phyloP scores from a whole-genome alignment of 2,888 invertebrate genomes.

The Drosophila tanythrix region DNA sequence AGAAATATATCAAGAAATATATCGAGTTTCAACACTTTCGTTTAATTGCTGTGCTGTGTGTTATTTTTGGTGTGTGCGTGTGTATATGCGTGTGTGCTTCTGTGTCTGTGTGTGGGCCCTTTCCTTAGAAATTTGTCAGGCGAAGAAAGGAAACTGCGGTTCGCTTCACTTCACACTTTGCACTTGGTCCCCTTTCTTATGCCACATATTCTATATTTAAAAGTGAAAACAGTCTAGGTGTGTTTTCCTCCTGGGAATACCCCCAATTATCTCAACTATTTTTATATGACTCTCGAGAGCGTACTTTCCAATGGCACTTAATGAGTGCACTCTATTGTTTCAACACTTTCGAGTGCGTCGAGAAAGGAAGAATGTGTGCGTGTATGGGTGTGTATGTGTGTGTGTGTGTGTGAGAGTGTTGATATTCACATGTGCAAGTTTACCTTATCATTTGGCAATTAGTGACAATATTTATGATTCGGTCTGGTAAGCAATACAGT shows the following conservation, averaged over 20 bases:
- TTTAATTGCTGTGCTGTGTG: slow-evolving; percentile 31
- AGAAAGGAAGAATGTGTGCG: slow-evolving; percentile 13
- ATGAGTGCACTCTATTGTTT: slow-evolving; percentile 56
- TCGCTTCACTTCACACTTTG: slow-evolving; percentile 53
- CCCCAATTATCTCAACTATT: slow-evolving; percentile 59
- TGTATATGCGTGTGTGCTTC: slow-evolving; percentile 3
- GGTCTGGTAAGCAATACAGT: slow-evolving; percentile 21
- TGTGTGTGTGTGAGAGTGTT: slow-evolving; percentile 17
- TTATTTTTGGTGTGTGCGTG: slow-evolving; percentile 36
- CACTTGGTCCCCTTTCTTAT: slow-evolving; percentile 30
- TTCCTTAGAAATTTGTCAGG: slow-evolving; percentile 48
- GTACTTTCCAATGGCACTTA: slow-evolving; percentile 59
- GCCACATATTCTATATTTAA: slow-evolving; percentile 35
- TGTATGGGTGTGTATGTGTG: neutral
- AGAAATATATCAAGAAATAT: slow-evolving; percentile 24
- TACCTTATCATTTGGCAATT: slow-evolving; percentile 58
- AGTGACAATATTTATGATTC: slow-evolving; percentile 66
- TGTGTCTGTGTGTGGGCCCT: slow-evolving; percentile 35
- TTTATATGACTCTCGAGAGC: slow-evolving; percentile 46
- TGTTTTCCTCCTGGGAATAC: slow-evolving; percentile 40
- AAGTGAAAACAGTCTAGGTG: slow-evolving; percentile 16
- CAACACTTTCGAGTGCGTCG: slow-evolving; percentile 39
- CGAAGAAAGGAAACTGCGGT: slow-evolving; percentile 21
- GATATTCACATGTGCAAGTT: slow-evolving; percentile 45
- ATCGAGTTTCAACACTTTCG: slow-evolving; percentile 68